phyloP scores from a whole-genome alignment of 2,888 invertebrate genomes.

The Caenorhabditis sp. region DNA sequence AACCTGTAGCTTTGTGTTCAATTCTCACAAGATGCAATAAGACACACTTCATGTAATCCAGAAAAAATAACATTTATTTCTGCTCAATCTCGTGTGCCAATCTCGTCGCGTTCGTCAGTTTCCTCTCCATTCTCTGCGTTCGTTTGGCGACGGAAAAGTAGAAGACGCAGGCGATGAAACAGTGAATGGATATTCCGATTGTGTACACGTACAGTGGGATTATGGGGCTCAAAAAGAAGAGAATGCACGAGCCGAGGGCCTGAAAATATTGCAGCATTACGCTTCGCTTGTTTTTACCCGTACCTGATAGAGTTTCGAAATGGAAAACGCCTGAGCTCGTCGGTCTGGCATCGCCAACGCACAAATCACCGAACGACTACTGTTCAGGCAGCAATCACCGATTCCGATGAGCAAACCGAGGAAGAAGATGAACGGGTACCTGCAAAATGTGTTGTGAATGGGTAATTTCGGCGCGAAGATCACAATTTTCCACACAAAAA shows the following conservation, averaged over 20 bases:
- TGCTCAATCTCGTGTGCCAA: no score
- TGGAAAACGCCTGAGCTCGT: conserved; percentile 62
- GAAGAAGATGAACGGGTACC: conserved; percentile 52
- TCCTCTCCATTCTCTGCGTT: conserved; percentile 56
- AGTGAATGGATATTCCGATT: conserved; percentile 23
- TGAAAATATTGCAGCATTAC: no score
- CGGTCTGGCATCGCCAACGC: conserved; percentile 59
- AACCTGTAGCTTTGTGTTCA: no score
- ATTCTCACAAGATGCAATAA: no score
- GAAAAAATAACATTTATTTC: no score
- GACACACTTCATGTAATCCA: no score
- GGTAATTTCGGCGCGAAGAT: not conserved
- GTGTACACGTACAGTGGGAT: conserved; percentile 53
- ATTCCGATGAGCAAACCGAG: conserved; percentile 60
- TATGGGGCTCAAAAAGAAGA: conserved; percentile 56
- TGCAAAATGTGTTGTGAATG: conserved; percentile 24
- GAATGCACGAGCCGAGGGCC: conserved; percentile 32
- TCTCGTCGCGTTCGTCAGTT: conserved; percentile 32
- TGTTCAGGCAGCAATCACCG: conserved; percentile 64
- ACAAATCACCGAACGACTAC: conserved; percentile 59
- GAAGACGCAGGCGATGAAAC: conserved; percentile 26
- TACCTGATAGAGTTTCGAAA: conserved; percentile 67
- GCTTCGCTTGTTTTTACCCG: no score
- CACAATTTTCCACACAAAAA: no score
- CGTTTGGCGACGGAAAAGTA: conserved; percentile 50